These are phyloP conservation scores for Leucophenga maculata DNA, from an alignment of 2,888 invertebrate species.

Conservation along the genomic window DNA sequence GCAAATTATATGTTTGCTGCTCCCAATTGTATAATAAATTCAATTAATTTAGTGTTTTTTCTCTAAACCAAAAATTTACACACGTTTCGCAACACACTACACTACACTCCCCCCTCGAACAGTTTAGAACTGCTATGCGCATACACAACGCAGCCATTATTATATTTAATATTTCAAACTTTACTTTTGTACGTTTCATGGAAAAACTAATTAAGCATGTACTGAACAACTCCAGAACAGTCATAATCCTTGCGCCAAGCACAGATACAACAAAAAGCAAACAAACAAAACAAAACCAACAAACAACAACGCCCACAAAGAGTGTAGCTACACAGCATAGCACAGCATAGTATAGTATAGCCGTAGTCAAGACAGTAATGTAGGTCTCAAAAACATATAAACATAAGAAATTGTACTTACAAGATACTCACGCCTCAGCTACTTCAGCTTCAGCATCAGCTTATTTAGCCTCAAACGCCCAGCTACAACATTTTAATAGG, in stretches of 20 bases:
- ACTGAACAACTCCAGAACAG: conserved; percentile 39
- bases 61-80: too few relatives aligned
- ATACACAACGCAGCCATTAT: background rate
- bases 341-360: background rate
- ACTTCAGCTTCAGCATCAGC: background rate
- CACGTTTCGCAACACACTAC: background rate
- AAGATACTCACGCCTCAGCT: conserved; percentile 6
- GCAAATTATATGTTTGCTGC: too few relatives aligned
- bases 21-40: too few relatives aligned
- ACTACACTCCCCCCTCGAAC: background rate
- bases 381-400: background rate
- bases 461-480: background rate
- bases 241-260: conserved; percentile 13
- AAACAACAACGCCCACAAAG: background rate
- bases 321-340: too few relatives aligned
- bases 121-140: background rate
- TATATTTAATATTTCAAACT: conserved; percentile 12
- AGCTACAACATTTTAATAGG: conserved; percentile 12
- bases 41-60: too few relatives aligned
- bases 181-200: conserved; percentile 23
- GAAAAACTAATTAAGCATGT: conserved; percentile 52
- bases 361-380: background rate
- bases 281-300: background rate
- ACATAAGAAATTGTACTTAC: conserved; percentile 22
- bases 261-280: background rate